Evolutionary conservation across 2,113 vertebrate genomes (phyloP), one percentile per base, ranked within the genome.

Genomic region (Oophaga pumilio): DNA sequence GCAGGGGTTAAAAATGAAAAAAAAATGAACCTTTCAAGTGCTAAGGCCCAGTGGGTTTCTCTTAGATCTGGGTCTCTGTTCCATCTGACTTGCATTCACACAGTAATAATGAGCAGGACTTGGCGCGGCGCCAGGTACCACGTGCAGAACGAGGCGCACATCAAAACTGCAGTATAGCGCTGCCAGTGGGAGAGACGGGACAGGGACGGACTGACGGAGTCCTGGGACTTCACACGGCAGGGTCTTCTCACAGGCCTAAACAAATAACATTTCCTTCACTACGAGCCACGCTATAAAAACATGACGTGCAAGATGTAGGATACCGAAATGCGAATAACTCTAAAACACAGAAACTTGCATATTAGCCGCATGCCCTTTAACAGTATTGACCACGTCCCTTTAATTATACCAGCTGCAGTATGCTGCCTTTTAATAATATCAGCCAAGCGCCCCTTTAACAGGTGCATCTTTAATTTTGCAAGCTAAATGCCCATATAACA

Each of bases 31-130:
- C 80, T 89, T 87, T 89, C 82, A 8, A 85, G 88, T 86, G 89
- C 68, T 43, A 85, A 3, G 56, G 4, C 28, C 26, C 3, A 33
- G 64, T 59, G 24, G 18, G 76, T 17, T 50, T 18, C 57, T 64
- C 49, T 82, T 49, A 87, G 43, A 73, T 83, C 85, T 84, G 81
- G 83, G 15, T 1, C 87, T 69, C 69, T 84, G 86, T 76, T 87
- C 84, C 89, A 92, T 90, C 89, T 92, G 90, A 84, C 57, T 89
- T 89, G 88, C 89, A 89, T 81, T 84, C 11, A 81, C 76, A 85
- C 89, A 81, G 64, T 74, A 56, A 0, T 81, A 64, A 82, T 76
- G 86, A 87, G 9, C 78, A 82, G 56, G 53, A 64, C 0, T 89
- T 89, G 86, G 90, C 89, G 62, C 52, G 71, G 79, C 13, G 79